phyloP scores from a whole-genome alignment of 2,888 invertebrate genomes.

The Rhamnusium bicolor region DNA sequence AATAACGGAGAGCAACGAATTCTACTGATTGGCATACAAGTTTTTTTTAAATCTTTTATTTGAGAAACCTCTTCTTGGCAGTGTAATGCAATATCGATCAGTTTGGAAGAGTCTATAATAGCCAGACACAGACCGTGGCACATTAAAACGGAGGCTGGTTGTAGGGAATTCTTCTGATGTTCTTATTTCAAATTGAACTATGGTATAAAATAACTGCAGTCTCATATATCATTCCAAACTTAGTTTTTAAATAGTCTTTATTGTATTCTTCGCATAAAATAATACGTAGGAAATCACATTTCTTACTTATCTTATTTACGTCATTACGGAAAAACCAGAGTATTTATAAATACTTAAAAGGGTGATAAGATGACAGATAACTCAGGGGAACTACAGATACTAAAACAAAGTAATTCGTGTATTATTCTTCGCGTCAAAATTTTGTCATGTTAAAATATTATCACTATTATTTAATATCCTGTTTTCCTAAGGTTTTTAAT shows the following conservation, averaged over 20 bases:
- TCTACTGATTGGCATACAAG: background rate
- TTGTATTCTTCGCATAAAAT: background rate
- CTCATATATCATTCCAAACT: background rate
- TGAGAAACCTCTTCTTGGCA: background rate
- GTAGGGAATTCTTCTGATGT: background rate
- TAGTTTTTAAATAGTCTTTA: background rate
- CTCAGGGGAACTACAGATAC: background rate
- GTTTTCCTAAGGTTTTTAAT: too few species aligned
- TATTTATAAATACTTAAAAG: background rate
- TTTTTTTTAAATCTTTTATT: background rate
- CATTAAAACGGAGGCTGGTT: background rate
- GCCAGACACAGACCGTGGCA: slow-evolving; percentile 22
- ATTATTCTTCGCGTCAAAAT: background rate
- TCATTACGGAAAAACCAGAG: background rate
- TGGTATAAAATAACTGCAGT: background rate
- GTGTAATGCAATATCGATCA: slow-evolving; percentile 32
- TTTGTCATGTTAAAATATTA: too few species aligned
- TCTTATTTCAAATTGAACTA: background rate
- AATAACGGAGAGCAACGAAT: background rate
- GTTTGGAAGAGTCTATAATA: slow-evolving; percentile 26
- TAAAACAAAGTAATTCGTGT: background rate
- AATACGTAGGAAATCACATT: background rate
- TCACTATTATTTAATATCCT: too few species aligned
- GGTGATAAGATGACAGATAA: background rate
- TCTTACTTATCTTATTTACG: background rate